Conservation (phyloP, 2,888 invertebrate species). For the Agrypnus murinus region DNA sequence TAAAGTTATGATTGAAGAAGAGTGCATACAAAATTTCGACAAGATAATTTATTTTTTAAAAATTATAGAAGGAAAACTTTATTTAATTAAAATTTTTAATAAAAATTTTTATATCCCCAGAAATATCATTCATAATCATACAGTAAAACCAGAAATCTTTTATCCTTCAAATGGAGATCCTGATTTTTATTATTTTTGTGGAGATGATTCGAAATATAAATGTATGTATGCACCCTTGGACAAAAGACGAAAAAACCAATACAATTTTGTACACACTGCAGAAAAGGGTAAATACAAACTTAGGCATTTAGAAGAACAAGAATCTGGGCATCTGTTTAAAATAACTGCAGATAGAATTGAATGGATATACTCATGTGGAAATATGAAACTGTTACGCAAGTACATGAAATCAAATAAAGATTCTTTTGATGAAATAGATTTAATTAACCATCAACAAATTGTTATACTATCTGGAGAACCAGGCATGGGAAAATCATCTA, state of each 20-base stretch:
- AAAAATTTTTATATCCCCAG: slow-evolving; percentile 40
- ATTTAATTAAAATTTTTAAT: slow-evolving; percentile 33
- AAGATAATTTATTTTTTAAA: slow-evolving; percentile 39
- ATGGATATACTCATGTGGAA: slow-evolving; percentile 32
- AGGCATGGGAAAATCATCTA: slow-evolving; percentile 44
- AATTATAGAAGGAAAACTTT: slow-evolving; percentile 6
- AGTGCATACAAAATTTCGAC: slow-evolving; percentile 28
- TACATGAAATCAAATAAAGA: slow-evolving; percentile 14
- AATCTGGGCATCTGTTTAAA: slow-evolving; percentile 34
- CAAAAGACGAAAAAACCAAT: neutral
- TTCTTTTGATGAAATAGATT: slow-evolving; percentile 15
- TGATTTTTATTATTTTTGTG: slow-evolving; percentile 28
- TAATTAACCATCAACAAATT: slow-evolving; percentile 16
- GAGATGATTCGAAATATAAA: slow-evolving; percentile 25
- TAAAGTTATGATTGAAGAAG: slow-evolving; percentile 23
- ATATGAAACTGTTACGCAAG: slow-evolving; percentile 6
- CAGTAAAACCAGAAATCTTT: slow-evolving; percentile 26
- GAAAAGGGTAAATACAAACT: slow-evolving; percentile 5
- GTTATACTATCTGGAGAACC: slow-evolving; percentile 41
- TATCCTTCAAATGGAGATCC: neutral
- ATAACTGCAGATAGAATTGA: slow-evolving; percentile 13
- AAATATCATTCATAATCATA: slow-evolving; percentile 23
- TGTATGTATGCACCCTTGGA: no score
- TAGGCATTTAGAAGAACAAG: neutral
- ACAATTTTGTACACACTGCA: neutral